Base-by-base conservation (phyloP, 2,888 invertebrate species). In the Euspilapteryx auroguttella region DNA sequence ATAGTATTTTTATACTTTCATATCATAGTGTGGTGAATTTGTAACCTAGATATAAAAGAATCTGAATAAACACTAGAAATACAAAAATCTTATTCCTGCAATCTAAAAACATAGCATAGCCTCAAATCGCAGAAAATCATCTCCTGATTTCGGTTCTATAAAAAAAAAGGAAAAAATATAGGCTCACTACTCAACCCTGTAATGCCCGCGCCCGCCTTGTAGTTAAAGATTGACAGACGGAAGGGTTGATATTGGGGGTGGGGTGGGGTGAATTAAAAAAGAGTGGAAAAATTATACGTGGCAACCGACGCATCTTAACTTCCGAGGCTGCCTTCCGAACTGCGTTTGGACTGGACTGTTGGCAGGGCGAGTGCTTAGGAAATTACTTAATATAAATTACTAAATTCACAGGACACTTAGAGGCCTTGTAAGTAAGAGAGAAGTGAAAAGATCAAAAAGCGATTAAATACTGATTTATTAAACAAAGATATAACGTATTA, bases 201-300 rank as follows among this genome's bases (percentile, higher is more conserved):
- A 59, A 52, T 49, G 42, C 48, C 38, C 17, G 47, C 49, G 54
- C 58, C 61, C 61, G 53, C 55, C 54, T 59, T 57, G 59, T 61
- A 64, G 65, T 64, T 69, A 73, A 33, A 73, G 73, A 75, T 73
- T 73, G 75, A 69, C 73, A 71, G 73, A 71, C 69, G 63, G 57
- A 58, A 58, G 69, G 71, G 66, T 63, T 57, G 65, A 55, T 49
- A 14, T 12, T 49, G 41, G 51, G 59, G 41, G 42, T 44, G 17
- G 53, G 52, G 59, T 36, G 61, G 57, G 40, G 47, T 44, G 58
- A 59, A 63, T 64, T 68, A 63, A 62, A 66, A 66, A 62, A 63
- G 65, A 64, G 62, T 62, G 59, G 68, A 62, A 71, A 49, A 73
- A 73, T 73, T 71, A 71, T 71, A 73, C 69, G 71, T 63, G 58